Conservation (phyloP, 2,113 vertebrate species). For the Albula glossodonta region DNA sequence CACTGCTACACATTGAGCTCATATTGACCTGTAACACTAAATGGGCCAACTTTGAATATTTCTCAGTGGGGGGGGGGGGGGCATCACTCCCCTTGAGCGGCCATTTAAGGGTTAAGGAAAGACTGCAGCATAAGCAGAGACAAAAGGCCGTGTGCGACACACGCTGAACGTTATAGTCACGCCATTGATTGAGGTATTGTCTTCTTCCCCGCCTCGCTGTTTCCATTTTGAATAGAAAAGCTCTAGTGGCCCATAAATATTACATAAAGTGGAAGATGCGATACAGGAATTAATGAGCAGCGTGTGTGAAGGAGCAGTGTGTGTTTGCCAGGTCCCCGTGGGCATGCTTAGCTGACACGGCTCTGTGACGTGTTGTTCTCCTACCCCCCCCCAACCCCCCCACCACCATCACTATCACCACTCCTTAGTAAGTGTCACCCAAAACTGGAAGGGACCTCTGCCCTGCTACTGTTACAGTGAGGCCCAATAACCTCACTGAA, state of each 20-base stretch:
- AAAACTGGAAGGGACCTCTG: background rate
- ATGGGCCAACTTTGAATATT: background rate
- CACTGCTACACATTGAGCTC: background rate
- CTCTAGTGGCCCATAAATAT: slow-evolving; percentile 76
- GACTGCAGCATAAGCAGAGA: slow-evolving; percentile 59
- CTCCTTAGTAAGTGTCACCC: slow-evolving; percentile 4
- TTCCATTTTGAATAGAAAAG: slow-evolving; percentile 73
- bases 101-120: slow-evolving; percentile 65
- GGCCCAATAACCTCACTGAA: background rate
- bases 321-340: slow-evolving; percentile 63
- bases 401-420: slow-evolving; percentile 9
- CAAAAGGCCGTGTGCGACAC: slow-evolving; percentile 61
- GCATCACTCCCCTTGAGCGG: slow-evolving; percentile 51
- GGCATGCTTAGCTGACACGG: slow-evolving; percentile 63
- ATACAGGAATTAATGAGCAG: slow-evolving; percentile 75
- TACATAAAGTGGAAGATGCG: slow-evolving; percentile 75
- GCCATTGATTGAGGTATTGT: slow-evolving; percentile 68
- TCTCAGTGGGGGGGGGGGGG: background rate
- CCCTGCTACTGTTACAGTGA: background rate
- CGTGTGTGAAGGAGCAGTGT: slow-evolving; percentile 36
- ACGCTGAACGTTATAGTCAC: slow-evolving; percentile 59
- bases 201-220: slow-evolving; percentile 55
- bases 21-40: background rate
- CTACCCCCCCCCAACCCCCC: slow-evolving; percentile 20
- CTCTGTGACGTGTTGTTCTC: slow-evolving; percentile 51